These are phyloP conservation scores for Thera britannica DNA, from an alignment of 2,888 invertebrate genomes.

Conservation along the genomic window DNA sequence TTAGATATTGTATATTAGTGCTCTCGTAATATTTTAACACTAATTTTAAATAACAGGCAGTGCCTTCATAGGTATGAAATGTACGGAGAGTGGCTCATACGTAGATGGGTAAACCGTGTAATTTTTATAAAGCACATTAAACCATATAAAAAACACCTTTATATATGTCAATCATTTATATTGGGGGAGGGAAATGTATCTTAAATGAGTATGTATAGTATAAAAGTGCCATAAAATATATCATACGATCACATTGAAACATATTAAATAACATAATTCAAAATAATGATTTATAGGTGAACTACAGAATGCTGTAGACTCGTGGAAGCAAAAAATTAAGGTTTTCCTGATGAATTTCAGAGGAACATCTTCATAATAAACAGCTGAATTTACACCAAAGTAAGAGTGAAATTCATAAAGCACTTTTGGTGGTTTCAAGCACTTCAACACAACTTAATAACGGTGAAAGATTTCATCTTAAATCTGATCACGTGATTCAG, in stretches of 20 bases:
- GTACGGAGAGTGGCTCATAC: too few relatives aligned
- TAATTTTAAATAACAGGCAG: not conserved
- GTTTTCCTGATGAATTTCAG: slow-evolving; percentile 63
- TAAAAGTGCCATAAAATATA: not conserved
- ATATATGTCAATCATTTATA: too few relatives aligned
- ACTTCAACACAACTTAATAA: slow-evolving; percentile 16
- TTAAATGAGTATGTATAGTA: not conserved
- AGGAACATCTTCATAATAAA: slow-evolving; percentile 40
- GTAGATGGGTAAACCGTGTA: too few relatives aligned
- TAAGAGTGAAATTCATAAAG: slow-evolving; percentile 34
- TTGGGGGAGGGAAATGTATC: not conserved
- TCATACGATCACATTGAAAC: slow-evolving; percentile 9
- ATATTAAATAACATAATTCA: slow-evolving; percentile 13
- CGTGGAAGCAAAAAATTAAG: slow-evolving; percentile 62
- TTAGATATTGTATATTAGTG: too few relatives aligned
- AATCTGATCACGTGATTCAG: slow-evolving; percentile 8
- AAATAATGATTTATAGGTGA: slow-evolving; percentile 60
- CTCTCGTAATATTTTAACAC: too few relatives aligned
- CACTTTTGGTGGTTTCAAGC: slow-evolving; percentile 23
- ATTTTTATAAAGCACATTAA: too few relatives aligned
- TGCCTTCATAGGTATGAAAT: not conserved
- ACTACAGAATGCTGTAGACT: slow-evolving; percentile 31
- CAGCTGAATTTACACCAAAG: slow-evolving; percentile 33
- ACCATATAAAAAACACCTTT: too few relatives aligned
- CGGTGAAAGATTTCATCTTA: slow-evolving; percentile 19